Conservation (phyloP, 1,140 invertebrate species). For the Reticulitermes speratus region DNA sequence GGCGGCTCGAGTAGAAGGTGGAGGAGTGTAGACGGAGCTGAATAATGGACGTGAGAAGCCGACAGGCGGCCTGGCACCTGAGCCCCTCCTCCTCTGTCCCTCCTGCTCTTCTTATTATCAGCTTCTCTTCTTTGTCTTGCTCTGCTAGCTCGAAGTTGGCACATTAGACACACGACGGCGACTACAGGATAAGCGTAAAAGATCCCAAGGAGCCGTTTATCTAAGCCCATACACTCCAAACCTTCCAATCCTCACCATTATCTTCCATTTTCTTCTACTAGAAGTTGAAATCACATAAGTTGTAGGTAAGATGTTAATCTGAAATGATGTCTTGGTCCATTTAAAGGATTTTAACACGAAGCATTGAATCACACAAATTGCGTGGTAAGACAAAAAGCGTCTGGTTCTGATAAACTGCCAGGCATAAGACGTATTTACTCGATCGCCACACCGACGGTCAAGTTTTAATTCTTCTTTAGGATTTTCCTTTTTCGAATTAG, state of each 20-base stretch:
- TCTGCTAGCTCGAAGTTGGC: too few relatives aligned
- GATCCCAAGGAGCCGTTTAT: not conserved
- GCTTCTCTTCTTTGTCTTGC: not conserved
- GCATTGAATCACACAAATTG: not conserved
- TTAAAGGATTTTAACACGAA: not conserved
- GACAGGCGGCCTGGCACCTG: not conserved
- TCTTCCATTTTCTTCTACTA: not conserved
- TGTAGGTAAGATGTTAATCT: not conserved
- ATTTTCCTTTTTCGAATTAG: too few relatives aligned
- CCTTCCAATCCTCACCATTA: not conserved
- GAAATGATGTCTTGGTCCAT: not conserved
- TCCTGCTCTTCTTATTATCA: not conserved
- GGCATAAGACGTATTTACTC: not conserved
- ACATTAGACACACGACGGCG: too few relatives aligned
- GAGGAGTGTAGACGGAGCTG: not conserved
- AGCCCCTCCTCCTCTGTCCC: not conserved
- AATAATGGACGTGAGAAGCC: constrained; percentile 18
- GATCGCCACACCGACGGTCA: too few relatives aligned
- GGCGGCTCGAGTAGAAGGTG: not conserved
- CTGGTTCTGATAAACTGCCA: not conserved
- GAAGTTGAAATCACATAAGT: not conserved
- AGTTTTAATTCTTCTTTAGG: too few relatives aligned
- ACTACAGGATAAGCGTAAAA: not conserved
- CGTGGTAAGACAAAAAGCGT: not conserved
- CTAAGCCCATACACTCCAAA: not conserved